phyloP scores from a whole-genome alignment of 2,888 invertebrate genomes.

The Heliconius hortense region DNA sequence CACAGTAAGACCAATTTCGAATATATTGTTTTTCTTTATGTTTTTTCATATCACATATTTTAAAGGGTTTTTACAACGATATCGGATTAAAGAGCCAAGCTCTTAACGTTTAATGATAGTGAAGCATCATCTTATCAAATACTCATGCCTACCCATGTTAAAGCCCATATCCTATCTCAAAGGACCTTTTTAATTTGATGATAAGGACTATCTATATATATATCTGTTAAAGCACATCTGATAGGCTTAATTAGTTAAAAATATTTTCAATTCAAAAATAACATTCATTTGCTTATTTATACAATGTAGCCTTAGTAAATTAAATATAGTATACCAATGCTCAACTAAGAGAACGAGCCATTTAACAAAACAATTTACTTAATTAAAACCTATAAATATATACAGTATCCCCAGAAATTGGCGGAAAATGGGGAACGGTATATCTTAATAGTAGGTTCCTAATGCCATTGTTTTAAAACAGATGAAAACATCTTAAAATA shows the following conservation, averaged over 20 bases:
- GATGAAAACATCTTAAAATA: not conserved
- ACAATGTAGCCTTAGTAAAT: too few relatives aligned
- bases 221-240: not conserved
- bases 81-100: conserved; percentile 20
- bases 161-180: conserved; percentile 30
- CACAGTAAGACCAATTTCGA: too few relatives aligned
- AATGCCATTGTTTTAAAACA: too few relatives aligned
- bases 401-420: too few relatives aligned
- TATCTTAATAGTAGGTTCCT: too few relatives aligned
- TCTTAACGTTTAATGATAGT: conserved; percentile 28
- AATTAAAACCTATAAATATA: too few relatives aligned
- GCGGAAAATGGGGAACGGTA: too few relatives aligned
- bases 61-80: conserved; percentile 20
- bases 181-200: conserved; percentile 22
- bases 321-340: not conserved
- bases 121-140: conserved; percentile 31
- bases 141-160: conserved; percentile 20
- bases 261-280: not conserved
- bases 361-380: not conserved
- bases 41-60: conserved; percentile 8
- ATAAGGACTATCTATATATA: conserved; percentile 21
- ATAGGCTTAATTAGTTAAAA: not conserved
- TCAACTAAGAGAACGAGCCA: not conserved
- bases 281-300: too few relatives aligned
- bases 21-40: not conserved